Base-by-base conservation (phyloP, 1,140 invertebrate genomes). In the Pseudobourletiella spinata region DNA sequence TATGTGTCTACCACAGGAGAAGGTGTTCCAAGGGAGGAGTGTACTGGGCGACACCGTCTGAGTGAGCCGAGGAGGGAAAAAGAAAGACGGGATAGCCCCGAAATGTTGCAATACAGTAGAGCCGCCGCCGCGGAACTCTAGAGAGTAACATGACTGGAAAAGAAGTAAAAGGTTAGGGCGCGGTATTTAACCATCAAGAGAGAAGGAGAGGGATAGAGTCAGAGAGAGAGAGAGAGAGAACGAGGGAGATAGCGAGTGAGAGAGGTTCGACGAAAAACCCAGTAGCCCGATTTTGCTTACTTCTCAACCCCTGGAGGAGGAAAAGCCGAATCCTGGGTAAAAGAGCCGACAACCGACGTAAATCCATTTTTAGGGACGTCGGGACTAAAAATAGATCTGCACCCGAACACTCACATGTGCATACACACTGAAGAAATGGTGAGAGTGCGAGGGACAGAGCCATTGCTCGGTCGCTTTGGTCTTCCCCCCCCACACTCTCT, bases 361-460 rank as follows among this genome's bases (percentile, higher is more conserved):
- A 66, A 64, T 67, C 66, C 67, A 67, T 65, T 69, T 69, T 67
- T 67, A 66, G 63, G 57, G 62, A 64, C 57, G 66, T 63, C 26
- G 67, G 29, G 28, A 55, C 67, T 64, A 63, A 66, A 70, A 71
- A 66, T 69, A 66, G 67, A 59, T 24, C 43, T 57, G 15, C 46
- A 56, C 42, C 48, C 63, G 24, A 57, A 29, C 44, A 30, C 35
- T 29, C 39, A 54, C 59, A n/a, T 44, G 48, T 55, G 30, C 48
- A 43, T 57, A 28, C 52, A 52, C 28, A 16, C n/a, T 48, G n/a
- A n/a, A n/a, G n/a, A n/a, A n/a, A 18, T 28, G 25, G 14, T 57
- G 11, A 42, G 15, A 30, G 28, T 42, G 24, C 18, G 22, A 32
- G 50, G 25, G 18, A 20, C 22, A 35, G 42, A 28, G 35, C 2